Evolutionary conservation across 1,140 invertebrate species (phyloP).

Genomic region (Cotesia vestalis): DNA sequence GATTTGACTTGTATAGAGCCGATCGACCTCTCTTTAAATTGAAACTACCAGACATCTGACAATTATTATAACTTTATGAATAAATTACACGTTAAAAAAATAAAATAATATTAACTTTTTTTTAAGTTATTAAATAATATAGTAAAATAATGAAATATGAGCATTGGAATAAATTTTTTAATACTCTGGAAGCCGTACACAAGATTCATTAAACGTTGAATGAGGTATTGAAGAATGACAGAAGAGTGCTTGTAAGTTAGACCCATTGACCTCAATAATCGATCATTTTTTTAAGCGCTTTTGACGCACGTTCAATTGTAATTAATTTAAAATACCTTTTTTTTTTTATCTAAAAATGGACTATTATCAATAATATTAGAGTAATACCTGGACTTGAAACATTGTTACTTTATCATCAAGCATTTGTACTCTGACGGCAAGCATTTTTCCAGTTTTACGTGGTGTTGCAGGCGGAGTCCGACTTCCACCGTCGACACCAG

Average conservation of each 20-base stretch:
- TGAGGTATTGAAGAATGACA: slow-evolving; percentile 35
- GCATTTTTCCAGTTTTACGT: slow-evolving; percentile 84
- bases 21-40: too few relatives aligned
- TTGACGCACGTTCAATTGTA: slow-evolving; percentile 39
- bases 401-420: slow-evolving; percentile 87
- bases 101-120: too few relatives aligned
- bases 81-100: too few relatives aligned
- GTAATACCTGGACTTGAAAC: slow-evolving; percentile 86
- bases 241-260: slow-evolving; percentile 45
- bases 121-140: too few relatives aligned
- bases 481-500: slow-evolving; percentile 78
- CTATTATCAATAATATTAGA: slow-evolving; percentile 41
- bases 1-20: too few relatives aligned
- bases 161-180: too few relatives aligned
- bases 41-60: too few relatives aligned
- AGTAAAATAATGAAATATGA: too few relatives aligned
- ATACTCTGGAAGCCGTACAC: background rate
- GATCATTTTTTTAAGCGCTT: slow-evolving; percentile 43
- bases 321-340: slow-evolving; percentile 28
- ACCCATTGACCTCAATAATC: slow-evolving; percentile 48
- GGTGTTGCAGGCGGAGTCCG: slow-evolving; percentile 78
- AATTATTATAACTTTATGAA: too few relatives aligned
- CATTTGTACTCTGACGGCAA: slow-evolving; percentile 87
- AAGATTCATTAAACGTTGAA: slow-evolving; percentile 34
- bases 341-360: background rate